Base-by-base conservation (phyloP, 2,888 invertebrate species). In the Diaperis boleti region DNA sequence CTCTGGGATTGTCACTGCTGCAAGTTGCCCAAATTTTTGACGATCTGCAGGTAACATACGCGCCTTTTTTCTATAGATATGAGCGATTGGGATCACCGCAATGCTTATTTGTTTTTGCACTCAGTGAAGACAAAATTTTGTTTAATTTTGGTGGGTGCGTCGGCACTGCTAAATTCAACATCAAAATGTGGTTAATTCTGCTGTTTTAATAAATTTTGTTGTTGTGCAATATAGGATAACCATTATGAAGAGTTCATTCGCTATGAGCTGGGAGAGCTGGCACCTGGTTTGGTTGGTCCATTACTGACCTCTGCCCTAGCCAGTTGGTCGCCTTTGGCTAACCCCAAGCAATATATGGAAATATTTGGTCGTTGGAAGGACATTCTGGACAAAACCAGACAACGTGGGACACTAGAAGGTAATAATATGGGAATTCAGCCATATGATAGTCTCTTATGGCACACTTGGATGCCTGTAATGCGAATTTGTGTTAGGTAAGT, bases 391-490 rank as follows among this genome's bases (percentile, higher is more conserved):
- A 73, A 72, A 66, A 74, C 74, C 35, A 64, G 68, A 56, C 76
- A 75, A 17, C 77, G 78, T 68, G 82, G 81, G 78, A 81, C 78
- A 70, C 73, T 81, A 72, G 81, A 82, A 78, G 79, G 79, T 78
- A 81, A 82, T 80, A 78, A 82, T 68, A 80, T 81, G 70, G 81
- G 80, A 70, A 83, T 85, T 3, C 87, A 86, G 70, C 91, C 94
- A 0, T 95, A 92, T 76, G 92, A 94, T 81, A 88, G 89, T 72
- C 83, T 96, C 60, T 83, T 97, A 69, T 96, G 96, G 95, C 92
- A 94, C 76, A 89, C 92, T 64, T 94, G 95, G 89, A 89, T 96
- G 84, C 95, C 95, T n/a, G 85, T 87, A 62, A 84, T 96, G 64
- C 86, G 92, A 71, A 84, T 85, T 33, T 89, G 90, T 37, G 86